Evolutionary conservation across 2,888 invertebrate species (phyloP), one percentile per base, ranked within the genome.

Genomic region (Balanococcus diminutus): DNA sequence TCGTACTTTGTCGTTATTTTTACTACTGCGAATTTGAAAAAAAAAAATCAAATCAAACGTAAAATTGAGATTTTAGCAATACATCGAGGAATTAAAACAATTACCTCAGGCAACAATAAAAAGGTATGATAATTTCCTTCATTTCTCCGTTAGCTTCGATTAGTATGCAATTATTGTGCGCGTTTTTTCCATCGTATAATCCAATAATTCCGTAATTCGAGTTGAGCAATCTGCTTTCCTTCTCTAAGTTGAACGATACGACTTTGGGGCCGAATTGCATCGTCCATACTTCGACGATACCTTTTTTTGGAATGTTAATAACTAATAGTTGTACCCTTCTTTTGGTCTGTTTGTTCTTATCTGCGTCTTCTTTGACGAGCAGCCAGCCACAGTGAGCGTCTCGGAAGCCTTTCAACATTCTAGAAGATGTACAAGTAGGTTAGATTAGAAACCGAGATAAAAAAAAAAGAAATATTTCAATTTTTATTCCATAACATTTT

Each of bases 301-400:
- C 98, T 89, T 97, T 93, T 88, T 96, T 95, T 0, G 98, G 96
- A 6, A 97, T 96, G 90, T 98, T 98, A 87, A 99, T 96, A 1
- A 96, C 94, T 86, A 99, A 91, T 90, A 98, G 99, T 82, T 96
- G 91, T 9, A 88, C 88, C 84, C 88, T 87, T 36, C 87, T 87
- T 51, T 61, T 87, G 2, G 86, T 87, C 19, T 75, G 86, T 79
- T 83, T 86, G 39, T 81, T 82, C 36, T 42, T 42, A 56, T 90
- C 87, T 90, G 90, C 86, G 87, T 93, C 93, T 89, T 96, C 95
- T 42, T 92, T 91, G 0, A 96, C 95, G 90, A 96, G 95, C 67
- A 98, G 91, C 93, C 98, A 99, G 1, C 96, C 96, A 89, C 97
- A 96, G 89, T 98, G 96, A 0, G 98, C 98, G 89, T 98, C 97